Base-by-base conservation (phyloP, 2,113 vertebrate genomes). In the Aspiorhynchus laticeps region DNA sequence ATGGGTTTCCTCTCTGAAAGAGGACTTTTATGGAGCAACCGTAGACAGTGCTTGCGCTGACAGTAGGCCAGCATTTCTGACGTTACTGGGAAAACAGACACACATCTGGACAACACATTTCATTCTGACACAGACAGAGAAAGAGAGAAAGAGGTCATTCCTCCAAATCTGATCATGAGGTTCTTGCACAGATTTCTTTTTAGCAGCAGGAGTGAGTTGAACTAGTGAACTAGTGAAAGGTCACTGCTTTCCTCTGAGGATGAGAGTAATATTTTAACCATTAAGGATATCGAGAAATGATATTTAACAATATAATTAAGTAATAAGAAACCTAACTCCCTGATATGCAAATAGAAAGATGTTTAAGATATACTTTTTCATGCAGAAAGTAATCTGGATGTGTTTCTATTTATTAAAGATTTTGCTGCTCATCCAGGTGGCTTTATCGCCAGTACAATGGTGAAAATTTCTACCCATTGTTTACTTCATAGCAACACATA, bases 21-120 rank as follows among this genome's bases (percentile, higher is more conserved):
- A 87, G 89, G 90, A 79, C 51, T 93, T 94, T 94, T 94, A 92
- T 93, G 91, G 91, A 85, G n/a, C 46, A 38, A 8, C 24, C 4
- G 17, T 78, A 83, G 38, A 65, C 36, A 11, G 61, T 14, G 41
- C 61, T 69, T 28, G 11, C 26, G 1, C 59, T 89, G 65, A 86
- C 67, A 79, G 14, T 69, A 78, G 26, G 43, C 59, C 84, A 67
- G 9, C 51, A 10, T 48, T 90, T 91, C 36, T 92, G 90, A 93
- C 90, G 80, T 81, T 90, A 87, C 89, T 90, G 93, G 92, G 88
- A 94, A 93, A 91, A 89, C 80, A 83, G 33, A 11, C 56, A 9
- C 59, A 71, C 94, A 95, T 94, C 93, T 94, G 94, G 86, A 93
- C 87, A 93, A 93, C 43, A 87, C 87, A 89, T 94, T 90, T 84